These are phyloP conservation scores for Xiphophorus couchianus DNA, from an alignment of 2,113 vertebrate genomes.

Conservation along the genomic window DNA sequence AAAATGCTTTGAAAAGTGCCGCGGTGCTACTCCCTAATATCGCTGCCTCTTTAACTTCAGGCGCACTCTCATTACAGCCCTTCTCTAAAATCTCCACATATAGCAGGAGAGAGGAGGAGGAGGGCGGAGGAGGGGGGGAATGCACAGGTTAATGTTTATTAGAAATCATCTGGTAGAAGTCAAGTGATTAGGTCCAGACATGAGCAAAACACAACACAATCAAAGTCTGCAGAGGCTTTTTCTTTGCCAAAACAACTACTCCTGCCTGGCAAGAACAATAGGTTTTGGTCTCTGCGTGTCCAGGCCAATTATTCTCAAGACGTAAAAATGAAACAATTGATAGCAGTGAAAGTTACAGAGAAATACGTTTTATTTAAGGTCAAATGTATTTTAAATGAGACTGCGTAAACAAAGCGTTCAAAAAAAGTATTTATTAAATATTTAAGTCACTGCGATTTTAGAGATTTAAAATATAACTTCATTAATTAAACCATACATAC, in stretches of 20 bases:
- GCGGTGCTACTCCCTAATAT: slow-evolving; percentile 80
- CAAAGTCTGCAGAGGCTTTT: slow-evolving; percentile 1
- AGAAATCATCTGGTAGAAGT: slow-evolving; percentile 15
- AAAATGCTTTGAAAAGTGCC: slow-evolving; percentile 96
- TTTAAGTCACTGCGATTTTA: neutral
- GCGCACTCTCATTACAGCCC: slow-evolving; percentile 47
- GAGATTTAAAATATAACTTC: neutral
- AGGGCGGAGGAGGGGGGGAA: neutral
- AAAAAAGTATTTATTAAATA: neutral
- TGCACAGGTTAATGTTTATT: slow-evolving; percentile 20
- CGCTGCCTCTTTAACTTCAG: slow-evolving; percentile 73
- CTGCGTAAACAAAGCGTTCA: neutral
- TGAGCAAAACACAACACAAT: slow-evolving; percentile 26
- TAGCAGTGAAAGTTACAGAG: slow-evolving; percentile 31
- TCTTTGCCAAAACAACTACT: slow-evolving; percentile 48
- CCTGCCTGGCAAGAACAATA: slow-evolving; percentile 44
- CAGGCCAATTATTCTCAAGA: slow-evolving; percentile 60
- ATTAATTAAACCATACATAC: neutral
- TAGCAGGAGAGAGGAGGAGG: neutral
- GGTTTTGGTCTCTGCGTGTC: slow-evolving; percentile 50
- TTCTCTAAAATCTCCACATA: slow-evolving; percentile 21
- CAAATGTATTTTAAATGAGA: neutral
- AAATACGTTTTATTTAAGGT: neutral
- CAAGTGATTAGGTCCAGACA: slow-evolving; percentile 37
- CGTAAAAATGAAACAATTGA: slow-evolving; percentile 15